Evolutionary conservation across 2,797 vertebrate genomes (phyloP), one percentile per base, ranked within the genome.

Genomic region (Eulemur coronatus): DNA sequence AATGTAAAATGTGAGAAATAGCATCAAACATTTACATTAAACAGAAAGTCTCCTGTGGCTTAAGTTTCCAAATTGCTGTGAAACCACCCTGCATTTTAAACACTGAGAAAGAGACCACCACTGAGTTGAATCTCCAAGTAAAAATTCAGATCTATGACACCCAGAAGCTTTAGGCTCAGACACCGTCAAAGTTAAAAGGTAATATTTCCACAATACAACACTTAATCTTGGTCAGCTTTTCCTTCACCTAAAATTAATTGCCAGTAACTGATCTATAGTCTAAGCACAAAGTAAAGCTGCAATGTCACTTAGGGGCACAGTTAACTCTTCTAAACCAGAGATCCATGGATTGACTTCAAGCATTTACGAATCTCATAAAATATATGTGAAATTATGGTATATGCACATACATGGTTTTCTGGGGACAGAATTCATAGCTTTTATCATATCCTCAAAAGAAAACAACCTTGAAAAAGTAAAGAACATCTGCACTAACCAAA

Each of bases 131-230:
- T 20, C 63, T 57, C 89, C 63, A 82, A 92, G 70, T 46, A 46
- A 41, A 88, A 84, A 72, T 28, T 48, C 33, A 75, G 30, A 81
- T 50, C 72, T 15, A 18, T 9, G 63, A 87, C 5, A 79, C 26
- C 15, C 35, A 2, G 15, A 57, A 85, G n/a, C 75, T 73, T 82
- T 28, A 84, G 76, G 28, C 30, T 89, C 72, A 70, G 88, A 91
- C 15, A 89, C 82, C 59, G 50, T 61, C 50, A 38, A 95, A 95
- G 69, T 57, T 52, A 75, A 96, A 93, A 95, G 38, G 50, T 41
- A 50, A 18, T 20, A 69, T 59, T 50, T 17, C 38, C 50, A 35
- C 1, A 65, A 72, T 15, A 61, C 46, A 94, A 69, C 28, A 61
- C 9, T 76, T 35, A 61, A 43, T 69, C 55, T 43, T n/a, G 70